phyloP scores from a whole-genome alignment of 1,140 invertebrate genomes.

The Chrysomallon squamiferum region DNA sequence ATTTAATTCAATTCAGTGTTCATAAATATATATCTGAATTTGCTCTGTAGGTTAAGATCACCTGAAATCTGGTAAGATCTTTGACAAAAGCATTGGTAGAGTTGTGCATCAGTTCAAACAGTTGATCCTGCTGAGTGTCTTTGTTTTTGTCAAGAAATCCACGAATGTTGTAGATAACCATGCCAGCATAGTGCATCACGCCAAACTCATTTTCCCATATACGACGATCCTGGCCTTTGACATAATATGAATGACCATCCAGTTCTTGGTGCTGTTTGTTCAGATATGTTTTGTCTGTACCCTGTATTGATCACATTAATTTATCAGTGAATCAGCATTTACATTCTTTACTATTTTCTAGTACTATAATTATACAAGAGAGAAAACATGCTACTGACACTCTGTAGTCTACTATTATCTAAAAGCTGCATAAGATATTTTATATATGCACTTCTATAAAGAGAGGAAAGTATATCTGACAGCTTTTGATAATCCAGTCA shows the following conservation, averaged over 20 bases:
- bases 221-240: constrained; percentile 69
- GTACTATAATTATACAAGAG: too few species aligned
- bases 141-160: constrained; percentile 99
- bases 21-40: too few species aligned
- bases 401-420: too few species aligned
- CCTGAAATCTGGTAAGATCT: constrained; percentile 86
- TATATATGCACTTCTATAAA: too few species aligned
- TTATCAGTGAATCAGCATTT: neutral
- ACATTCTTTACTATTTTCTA: neutral
- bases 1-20: too few species aligned
- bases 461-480: too few species aligned
- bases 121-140: constrained; percentile 96
- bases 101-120: constrained; percentile 89
- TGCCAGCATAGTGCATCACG: constrained; percentile 97
- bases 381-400: too few species aligned
- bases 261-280: constrained; percentile 91
- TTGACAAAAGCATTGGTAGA: constrained; percentile 87
- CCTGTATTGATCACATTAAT: too few species aligned
- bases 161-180: constrained; percentile 93
- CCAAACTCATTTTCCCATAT: constrained; percentile 91
- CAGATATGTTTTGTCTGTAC: constrained; percentile 81
- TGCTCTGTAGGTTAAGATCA: too few species aligned
- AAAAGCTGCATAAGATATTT: too few species aligned
- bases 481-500: too few species aligned
- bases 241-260: constrained; percentile 82